Percentiles rank a stretch among this genome's conserved stretches.
phyloP scores from a whole-genome alignment of 53 echinoderm and acorn worm species.

The Hippasteria phrygiana region DNA sequence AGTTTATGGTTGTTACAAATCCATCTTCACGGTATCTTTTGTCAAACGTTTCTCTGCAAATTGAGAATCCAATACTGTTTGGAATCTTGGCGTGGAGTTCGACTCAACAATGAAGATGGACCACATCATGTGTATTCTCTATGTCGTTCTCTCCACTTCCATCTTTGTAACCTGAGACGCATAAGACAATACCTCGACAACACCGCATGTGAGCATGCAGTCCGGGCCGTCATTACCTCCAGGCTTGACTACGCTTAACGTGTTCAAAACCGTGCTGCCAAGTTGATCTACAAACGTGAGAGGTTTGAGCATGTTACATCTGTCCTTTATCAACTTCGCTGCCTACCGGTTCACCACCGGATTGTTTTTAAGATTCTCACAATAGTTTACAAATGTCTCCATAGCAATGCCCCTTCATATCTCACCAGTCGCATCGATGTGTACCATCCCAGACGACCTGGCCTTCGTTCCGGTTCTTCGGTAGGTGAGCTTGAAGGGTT shows the following conservation, averaged over 20 bases:
- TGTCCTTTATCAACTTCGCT: slow-evolving; percentile 17
- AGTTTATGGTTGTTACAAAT: slow-evolving; percentile 23
- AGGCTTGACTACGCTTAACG: slow-evolving; percentile 4
- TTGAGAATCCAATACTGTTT: too few relatives aligned
- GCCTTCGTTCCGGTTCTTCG: too few relatives aligned
- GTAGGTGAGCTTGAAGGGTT: too few relatives aligned
- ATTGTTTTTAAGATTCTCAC: slow-evolving; percentile 4
- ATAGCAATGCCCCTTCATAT: background rate
- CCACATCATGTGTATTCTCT: slow-evolving; percentile 17
- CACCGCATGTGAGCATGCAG: background rate
- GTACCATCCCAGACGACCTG: slow-evolving; percentile 1
- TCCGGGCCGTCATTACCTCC: slow-evolving; percentile 18
- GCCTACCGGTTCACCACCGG: background rate
- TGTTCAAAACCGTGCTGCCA: slow-evolving; percentile 14
- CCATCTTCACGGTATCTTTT: background rate
- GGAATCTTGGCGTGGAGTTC: too few relatives aligned
- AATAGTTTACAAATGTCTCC: slow-evolving; percentile 1
- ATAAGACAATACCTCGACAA: slow-evolving; percentile 30
- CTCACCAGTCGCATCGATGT: slow-evolving; percentile 14
- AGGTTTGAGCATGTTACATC: slow-evolving; percentile 32
- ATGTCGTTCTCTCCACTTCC: slow-evolving; percentile 18
- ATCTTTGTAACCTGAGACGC: slow-evolving; percentile 26
- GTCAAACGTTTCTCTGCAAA: slow-evolving; percentile 2
- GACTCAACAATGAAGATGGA: background rate
- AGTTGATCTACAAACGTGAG: background rate